A percentile compares a stretch with the other conserved stretches of the same genome.
Evolutionary conservation across 2,113 vertebrate genomes (phyloP).

Genomic region (Elephas maximus): DNA sequence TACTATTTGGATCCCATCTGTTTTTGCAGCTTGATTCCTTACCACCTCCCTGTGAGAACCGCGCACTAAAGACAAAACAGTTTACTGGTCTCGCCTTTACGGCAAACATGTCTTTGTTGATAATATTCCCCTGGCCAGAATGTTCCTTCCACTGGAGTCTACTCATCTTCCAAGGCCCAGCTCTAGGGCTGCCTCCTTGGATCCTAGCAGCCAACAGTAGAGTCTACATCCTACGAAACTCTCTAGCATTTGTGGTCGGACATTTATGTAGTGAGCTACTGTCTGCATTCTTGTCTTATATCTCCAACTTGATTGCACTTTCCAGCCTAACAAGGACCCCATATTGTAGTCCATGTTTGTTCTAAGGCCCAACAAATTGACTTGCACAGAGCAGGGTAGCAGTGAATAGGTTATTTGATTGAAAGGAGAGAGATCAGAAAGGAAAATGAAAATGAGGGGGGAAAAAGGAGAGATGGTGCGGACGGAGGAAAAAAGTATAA

Average conservation of each 20-base stretch:
- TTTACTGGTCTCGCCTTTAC: background rate
- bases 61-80: background rate
- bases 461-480: background rate
- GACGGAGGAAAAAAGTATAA: background rate
- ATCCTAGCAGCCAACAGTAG: too few species aligned
- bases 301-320: background rate
- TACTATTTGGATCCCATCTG: background rate
- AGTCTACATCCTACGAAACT: background rate
- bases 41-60: rapidly evolving
- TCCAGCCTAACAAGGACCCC: background rate
- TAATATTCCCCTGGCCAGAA: background rate
- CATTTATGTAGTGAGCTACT: background rate
- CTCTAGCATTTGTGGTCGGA: too few species aligned
- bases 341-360: background rate
- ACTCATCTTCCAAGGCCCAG: background rate
- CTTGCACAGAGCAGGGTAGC: background rate
- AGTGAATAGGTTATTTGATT: background rate
- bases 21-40: background rate
- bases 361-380: background rate
- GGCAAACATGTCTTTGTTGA: background rate
- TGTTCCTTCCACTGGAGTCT: background rate
- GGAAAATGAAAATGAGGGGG: background rate
- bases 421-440: background rate
- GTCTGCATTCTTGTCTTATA: background rate
- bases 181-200: background rate